Conservation (phyloP, 2,797 vertebrate genomes). For the Lycodopsis pacificus region DNA sequence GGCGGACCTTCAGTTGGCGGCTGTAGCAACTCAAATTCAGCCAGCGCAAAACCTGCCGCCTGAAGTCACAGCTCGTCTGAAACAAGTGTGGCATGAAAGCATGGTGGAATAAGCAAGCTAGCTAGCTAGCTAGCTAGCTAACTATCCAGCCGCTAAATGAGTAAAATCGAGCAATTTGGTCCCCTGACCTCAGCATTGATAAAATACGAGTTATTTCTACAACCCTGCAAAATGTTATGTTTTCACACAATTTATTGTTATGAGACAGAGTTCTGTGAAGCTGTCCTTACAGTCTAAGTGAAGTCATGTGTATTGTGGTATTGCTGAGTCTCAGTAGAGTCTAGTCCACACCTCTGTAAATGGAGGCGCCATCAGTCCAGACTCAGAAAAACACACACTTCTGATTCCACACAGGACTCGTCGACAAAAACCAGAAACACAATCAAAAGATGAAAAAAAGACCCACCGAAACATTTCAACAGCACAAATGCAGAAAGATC, state of each 20-base stretch:
- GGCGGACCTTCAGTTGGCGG: too few species aligned
- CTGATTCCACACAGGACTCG: slow-evolving; percentile 36
- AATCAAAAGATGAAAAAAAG: slow-evolving; percentile 45
- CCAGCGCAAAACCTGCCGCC: too few species aligned
- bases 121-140: too few species aligned
- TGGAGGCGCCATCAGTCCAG: slow-evolving; percentile 17
- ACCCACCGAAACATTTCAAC: slow-evolving; percentile 55
- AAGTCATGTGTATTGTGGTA: not conserved
- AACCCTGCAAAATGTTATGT: not conserved
- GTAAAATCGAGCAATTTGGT: not conserved
- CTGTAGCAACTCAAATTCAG: too few species aligned
- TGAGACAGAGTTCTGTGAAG: not conserved
- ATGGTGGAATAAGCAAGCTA: too few species aligned
- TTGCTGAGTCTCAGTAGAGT: not conserved
- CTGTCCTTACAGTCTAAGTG: not conserved
- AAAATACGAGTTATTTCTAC: not conserved
- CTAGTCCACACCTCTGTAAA: slow-evolving; percentile 47
- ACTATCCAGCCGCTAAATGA: too few species aligned
- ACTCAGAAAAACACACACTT: slow-evolving; percentile 48
- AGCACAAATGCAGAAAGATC: slow-evolving; percentile 68
- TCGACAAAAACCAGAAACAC: slow-evolving; percentile 56
- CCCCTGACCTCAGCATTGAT: not conserved
- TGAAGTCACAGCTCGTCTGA: too few species aligned
- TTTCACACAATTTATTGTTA: not conserved
- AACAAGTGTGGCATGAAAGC: too few species aligned